Conservation (phyloP, 2,888 invertebrate species). For the Archips xylosteana region DNA sequence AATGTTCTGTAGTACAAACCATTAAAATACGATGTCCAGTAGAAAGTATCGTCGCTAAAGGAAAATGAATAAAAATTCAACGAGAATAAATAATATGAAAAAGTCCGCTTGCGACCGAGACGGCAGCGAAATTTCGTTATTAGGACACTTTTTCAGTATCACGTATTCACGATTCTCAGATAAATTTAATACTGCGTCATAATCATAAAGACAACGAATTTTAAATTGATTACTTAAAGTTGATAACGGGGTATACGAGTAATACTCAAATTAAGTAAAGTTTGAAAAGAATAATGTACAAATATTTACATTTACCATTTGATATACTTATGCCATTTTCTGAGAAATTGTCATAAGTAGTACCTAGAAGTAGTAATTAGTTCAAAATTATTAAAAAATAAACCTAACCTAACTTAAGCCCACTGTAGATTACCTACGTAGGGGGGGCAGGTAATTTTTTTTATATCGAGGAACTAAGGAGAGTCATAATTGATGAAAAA, state of each 20-base stretch:
- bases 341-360: too few species aligned
- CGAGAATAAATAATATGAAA: constrained; percentile 21
- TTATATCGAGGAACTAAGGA: too few species aligned
- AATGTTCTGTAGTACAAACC: not conserved
- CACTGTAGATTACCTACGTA: too few species aligned
- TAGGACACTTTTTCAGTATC: constrained; percentile 25
- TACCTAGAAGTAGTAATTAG: too few species aligned
- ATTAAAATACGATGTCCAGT: not conserved
- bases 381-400: too few species aligned
- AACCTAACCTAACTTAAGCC: too few species aligned
- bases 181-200: not conserved
- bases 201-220: not conserved
- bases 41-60: not conserved
- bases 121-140: constrained; percentile 23
- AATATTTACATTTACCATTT: too few species aligned
- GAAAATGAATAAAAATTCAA: constrained; percentile 11
- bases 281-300: too few species aligned
- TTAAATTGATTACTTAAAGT: not conserved
- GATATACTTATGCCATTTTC: too few species aligned
- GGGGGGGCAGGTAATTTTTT: too few species aligned
- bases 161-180: not conserved
- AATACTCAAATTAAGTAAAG: too few species aligned
- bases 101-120: constrained; percentile 9
- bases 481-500: too few species aligned
- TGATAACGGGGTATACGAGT: not conserved